Evolutionary conservation across 2,113 vertebrate species (phyloP), one percentile per base, ranked within the genome.

Genomic region (Heterochromis multidens): DNA sequence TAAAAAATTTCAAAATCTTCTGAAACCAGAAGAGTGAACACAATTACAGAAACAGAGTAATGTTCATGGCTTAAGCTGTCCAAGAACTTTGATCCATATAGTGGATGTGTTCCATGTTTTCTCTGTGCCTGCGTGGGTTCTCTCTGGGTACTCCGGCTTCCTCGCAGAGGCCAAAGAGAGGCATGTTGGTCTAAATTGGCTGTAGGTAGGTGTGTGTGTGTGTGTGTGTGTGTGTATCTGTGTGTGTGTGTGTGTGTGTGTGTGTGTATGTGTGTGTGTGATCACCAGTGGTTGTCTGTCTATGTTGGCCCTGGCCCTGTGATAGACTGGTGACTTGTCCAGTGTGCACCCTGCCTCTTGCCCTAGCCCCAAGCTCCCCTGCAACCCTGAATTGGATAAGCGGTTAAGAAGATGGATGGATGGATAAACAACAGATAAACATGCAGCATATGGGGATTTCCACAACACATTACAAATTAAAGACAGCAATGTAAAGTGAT

Each of bases 141-240:
- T 70, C 14, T 6, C 40, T 2, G 0, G 4, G 0, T 6, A 70
- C 40, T 0, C 12, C n/a, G 37, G 40, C n/a, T 67, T 67, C 63
- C 63, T 67, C n/a, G 35, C 63, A 67, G 12, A 67, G 63, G 21
- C 35, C 40, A 25, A 67, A 67, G 63, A 25, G 35, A 4, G 27
- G 40, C 40, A 0, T 46, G 65, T 27, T 6, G 65, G 4, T 70
- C 40, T 70, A 19, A 70, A 46, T 25, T 70, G 14, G 40, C 46
- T 52, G 16, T 5, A 43, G 12, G 40, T 7, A n/a, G n/a, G n/a
- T n/a, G n/a, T n/a, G 33, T 33, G 33, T 33, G 33, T 33, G 33
- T 3, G 33, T 33, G 33, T 33, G 33, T 33, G 33, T 33, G 33
- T 33, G 33, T 33, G 33, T 33, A n/a, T n/a, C n/a, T n/a, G n/a